Percentiles rank a stretch among this genome's conserved stretches.
Evolutionary conservation across 2,888 invertebrate species (phyloP).

Genomic region (Drosophila prostipennis): DNA sequence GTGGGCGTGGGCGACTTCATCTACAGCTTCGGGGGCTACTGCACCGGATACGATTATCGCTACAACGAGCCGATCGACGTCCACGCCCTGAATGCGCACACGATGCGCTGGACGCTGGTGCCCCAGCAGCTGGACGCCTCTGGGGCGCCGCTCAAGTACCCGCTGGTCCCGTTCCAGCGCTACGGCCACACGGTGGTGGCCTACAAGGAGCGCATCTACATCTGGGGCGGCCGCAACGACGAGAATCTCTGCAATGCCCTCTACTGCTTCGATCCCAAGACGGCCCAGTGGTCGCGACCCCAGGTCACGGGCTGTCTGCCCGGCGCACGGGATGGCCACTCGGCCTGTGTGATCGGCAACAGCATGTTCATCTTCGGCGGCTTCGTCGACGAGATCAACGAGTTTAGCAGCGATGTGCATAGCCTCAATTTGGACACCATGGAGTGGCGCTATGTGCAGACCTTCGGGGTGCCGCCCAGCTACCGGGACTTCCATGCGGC

Average conservation of each 20-base stretch:
- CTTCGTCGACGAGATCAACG: slow-evolving; percentile 85
- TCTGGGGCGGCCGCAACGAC: slow-evolving; percentile 98
- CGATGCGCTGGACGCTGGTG: slow-evolving; percentile 86
- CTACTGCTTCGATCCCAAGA: slow-evolving; percentile 92
- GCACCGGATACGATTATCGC: slow-evolving; percentile 90
- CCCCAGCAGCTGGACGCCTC: slow-evolving; percentile 85
- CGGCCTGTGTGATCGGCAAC: slow-evolving; percentile 90
- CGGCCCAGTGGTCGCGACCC: slow-evolving; percentile 88
- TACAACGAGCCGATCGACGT: slow-evolving; percentile 93
- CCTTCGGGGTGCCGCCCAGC: slow-evolving; percentile 88
- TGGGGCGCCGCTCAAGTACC: slow-evolving; percentile 84
- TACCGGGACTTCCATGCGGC: slow-evolving; percentile 96
- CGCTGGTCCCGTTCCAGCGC: slow-evolving; percentile 89
- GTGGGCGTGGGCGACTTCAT: slow-evolving; percentile 91
- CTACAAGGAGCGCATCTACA: slow-evolving; percentile 89
- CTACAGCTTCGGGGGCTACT: slow-evolving; percentile 96
- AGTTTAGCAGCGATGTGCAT: slow-evolving; percentile 92
- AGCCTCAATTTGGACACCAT: slow-evolving; percentile 89
- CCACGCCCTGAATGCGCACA: slow-evolving; percentile 91
- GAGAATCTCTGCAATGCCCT: slow-evolving; percentile 90
- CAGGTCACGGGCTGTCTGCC: slow-evolving; percentile 89
- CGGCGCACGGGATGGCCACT: slow-evolving; percentile 95
- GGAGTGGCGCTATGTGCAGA: slow-evolving; percentile 88
- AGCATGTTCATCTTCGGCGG: slow-evolving; percentile 43
- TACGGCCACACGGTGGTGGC: slow-evolving; percentile 97